phyloP scores from a whole-genome alignment of 2,888 invertebrate species.

The Drosophila glabriapex region DNA sequence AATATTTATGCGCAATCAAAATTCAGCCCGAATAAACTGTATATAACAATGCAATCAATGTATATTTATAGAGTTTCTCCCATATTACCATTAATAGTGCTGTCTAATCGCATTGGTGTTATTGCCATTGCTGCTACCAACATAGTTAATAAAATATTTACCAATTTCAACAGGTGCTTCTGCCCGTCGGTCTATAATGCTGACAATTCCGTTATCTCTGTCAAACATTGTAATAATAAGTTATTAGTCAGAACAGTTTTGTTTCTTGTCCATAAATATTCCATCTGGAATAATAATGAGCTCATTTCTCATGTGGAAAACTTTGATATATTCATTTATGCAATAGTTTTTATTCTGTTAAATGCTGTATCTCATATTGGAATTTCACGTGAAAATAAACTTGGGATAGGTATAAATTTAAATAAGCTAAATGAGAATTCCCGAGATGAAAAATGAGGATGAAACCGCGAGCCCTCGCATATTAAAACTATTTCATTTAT shows the following conservation, averaged over 20 bases:
- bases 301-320: neutral
- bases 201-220: slow-evolving; percentile 20
- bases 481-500: neutral
- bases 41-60: slow-evolving; percentile 4
- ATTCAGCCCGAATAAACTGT: slow-evolving; percentile 19
- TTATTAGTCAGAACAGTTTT: neutral
- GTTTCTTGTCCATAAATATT: neutral
- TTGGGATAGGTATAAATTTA: neutral
- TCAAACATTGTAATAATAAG: slow-evolving; percentile 30
- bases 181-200: neutral
- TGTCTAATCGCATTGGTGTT: neutral
- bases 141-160: neutral
- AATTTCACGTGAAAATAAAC: neutral
- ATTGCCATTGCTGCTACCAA: slow-evolving; percentile 2
- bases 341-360: neutral
- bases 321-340: too few relatives aligned
- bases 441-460: neutral
- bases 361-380: neutral
- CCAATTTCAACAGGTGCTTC: slow-evolving; percentile 18
- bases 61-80: neutral
- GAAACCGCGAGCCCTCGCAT: neutral
- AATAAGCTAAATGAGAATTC: neutral
- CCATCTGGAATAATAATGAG: neutral
- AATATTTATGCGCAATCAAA: slow-evolving; percentile 17
- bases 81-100: neutral